These are phyloP conservation scores for Schizotus pectinicornis DNA, from an alignment of 2,888 invertebrate genomes.

Conservation along the genomic window DNA sequence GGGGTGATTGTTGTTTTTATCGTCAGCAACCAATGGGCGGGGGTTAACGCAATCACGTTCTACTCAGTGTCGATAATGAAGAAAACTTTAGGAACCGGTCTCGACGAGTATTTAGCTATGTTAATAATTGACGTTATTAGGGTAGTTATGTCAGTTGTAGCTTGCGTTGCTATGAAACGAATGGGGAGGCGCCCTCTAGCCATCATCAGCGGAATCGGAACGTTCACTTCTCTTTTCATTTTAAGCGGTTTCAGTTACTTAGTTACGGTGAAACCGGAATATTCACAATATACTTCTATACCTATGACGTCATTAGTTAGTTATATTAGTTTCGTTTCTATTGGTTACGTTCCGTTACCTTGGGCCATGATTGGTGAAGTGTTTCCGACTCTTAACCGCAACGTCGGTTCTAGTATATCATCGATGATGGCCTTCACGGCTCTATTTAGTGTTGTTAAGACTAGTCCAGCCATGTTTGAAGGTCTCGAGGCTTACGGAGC, in stretches of 20 bases:
- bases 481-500: constrained; percentile 65
- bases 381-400: constrained; percentile 63
- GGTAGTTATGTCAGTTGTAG: constrained; percentile 66
- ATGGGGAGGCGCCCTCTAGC: constrained; percentile 70
- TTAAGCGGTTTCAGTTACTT: constrained; percentile 37
- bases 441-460: constrained; percentile 72
- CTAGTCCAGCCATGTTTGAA: constrained; percentile 67
- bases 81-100: constrained; percentile 62
- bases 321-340: constrained; percentile 66
- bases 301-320: constrained; percentile 61
- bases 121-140: constrained; percentile 69
- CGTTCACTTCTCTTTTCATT: constrained; percentile 63
- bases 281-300: constrained; percentile 41
- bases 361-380: constrained; percentile 78
- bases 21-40: constrained; percentile 72
- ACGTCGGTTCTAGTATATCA: constrained; percentile 71
- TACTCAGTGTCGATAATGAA: constrained; percentile 73
- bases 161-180: constrained; percentile 67
- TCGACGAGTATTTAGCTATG: constrained; percentile 72
- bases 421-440: constrained; percentile 69
- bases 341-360: constrained; percentile 71
- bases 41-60: constrained; percentile 74
- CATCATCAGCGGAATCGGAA: constrained; percentile 68
- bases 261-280: constrained; percentile 31
- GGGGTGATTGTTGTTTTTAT: constrained; percentile 70